Percentiles rank a stretch among this genome's conserved stretches.
These are phyloP conservation scores for Melanophora roralis DNA, from an alignment of 2,888 invertebrate genomes.

Conservation along the genomic window DNA sequence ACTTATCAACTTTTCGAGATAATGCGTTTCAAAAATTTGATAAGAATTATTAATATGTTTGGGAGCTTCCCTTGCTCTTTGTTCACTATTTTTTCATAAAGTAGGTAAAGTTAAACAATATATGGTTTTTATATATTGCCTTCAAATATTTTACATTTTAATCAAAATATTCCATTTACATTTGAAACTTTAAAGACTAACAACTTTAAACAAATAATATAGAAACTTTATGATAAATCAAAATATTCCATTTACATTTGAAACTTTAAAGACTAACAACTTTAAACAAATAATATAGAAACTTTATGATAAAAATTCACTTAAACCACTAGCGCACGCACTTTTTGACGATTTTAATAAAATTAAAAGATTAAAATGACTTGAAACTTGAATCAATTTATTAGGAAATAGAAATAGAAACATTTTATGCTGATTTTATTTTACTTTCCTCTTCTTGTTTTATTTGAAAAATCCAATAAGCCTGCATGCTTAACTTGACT, in stretches of 20 bases:
- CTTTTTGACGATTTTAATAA: constrained; percentile 17
- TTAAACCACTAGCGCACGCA: constrained; percentile 3
- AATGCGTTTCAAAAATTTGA: too few relatives aligned
- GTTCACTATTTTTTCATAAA: too few relatives aligned
- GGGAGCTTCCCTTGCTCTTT: too few relatives aligned
- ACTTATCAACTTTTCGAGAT: too few relatives aligned
- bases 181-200: neutral
- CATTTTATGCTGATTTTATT: constrained; percentile 31
- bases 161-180: neutral
- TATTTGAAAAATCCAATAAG: constrained; percentile 26
- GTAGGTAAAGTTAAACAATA: too few relatives aligned
- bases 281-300: neutral
- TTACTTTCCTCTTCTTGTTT: neutral
- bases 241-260: neutral
- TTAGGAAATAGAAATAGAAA: constrained; percentile 25
- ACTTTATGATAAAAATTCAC: neutral
- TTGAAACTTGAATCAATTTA: constrained; percentile 22
- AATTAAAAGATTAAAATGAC: constrained; percentile 24
- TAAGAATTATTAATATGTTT: too few relatives aligned
- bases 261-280: neutral
- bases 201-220: too few relatives aligned
- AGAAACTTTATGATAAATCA: neutral
- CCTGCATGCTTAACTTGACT: constrained; percentile 10
- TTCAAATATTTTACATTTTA: too few relatives aligned
- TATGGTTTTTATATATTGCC: too few relatives aligned